phyloP scores from a whole-genome alignment of 1,140 invertebrate species.

The Mactra quadrangularis region DNA sequence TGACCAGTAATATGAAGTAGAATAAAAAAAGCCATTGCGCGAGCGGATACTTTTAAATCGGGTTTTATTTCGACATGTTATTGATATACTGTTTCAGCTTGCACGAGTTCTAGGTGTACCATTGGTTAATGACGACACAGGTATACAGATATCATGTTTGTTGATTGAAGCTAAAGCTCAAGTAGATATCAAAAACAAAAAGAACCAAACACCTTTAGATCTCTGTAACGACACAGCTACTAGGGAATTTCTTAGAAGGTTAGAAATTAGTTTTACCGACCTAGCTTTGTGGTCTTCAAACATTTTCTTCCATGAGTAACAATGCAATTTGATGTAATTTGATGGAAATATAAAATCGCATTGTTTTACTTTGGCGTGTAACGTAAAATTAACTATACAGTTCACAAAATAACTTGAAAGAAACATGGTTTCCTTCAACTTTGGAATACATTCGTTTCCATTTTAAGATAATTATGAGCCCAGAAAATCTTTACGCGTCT shows the following conservation, averaged over 20 bases:
- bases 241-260: constrained; percentile 65
- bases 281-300: not conserved
- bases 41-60: no score
- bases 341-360: not conserved
- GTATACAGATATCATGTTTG: constrained; percentile 64
- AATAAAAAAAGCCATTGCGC: no score
- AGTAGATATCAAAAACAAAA: constrained; percentile 60
- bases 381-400: not conserved
- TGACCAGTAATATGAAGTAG: no score
- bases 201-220: constrained; percentile 64
- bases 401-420: no score
- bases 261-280: not conserved
- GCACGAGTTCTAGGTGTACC: constrained; percentile 46
- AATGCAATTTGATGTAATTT: no score
- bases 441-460: no score
- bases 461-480: no score
- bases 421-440: no score
- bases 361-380: not conserved
- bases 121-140: constrained; percentile 43
- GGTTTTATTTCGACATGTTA: no score
- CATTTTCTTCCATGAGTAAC: no score
- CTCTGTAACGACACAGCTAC: constrained; percentile 58
- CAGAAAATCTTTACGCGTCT: no score
- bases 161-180: constrained; percentile 61
- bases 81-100: constrained; percentile 38